Evolutionary conservation across 2,113 vertebrate species (phyloP), one percentile per base, ranked within the genome.

Genomic region (Vulpes ferrilata): DNA sequence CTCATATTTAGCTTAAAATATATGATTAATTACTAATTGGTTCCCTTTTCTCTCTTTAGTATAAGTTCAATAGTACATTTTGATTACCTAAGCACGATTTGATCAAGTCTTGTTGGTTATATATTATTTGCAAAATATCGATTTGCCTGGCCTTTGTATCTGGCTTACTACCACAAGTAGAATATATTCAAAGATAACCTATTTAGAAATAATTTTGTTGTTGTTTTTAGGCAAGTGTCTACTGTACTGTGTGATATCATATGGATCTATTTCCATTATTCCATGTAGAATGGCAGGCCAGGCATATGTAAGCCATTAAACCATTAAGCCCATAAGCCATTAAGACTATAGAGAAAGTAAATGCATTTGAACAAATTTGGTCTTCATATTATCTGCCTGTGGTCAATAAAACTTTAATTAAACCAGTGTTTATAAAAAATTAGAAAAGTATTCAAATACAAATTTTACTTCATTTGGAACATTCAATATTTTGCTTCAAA

Each of bases 371-470:
- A 55, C 71, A 23, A 85, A 35, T 53, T 62, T 88, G 25, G 22
- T 57, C 32, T 32, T 93, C 38, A 69, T 74, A 86, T 30, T 85
- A 82, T 87, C 81, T 82, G 35, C n/a, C 25, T 73, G 0, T 95
- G 38, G n/a, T 74, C 35, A 85, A 67, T n/a, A 84, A 88, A 95
- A 81, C 3, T 35, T 94, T 95, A 90, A 90, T 71, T 94, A 88
- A 89, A 96, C 10, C 0, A 3, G 0, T 86, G 22, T 82, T 82
- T 90, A 5, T 82, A 71, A 95, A 96, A 89, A 15, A 84, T 74
- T 64, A 80, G 19, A 57, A 57, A n/a, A 92, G 10, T 3, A 48
- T 30, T 96, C 48, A 90, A 55, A 80, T 38, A 74, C 4, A 48
- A 79, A 38, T 62, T 83, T 92, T 90, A 90, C 7, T 15, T 83